These are phyloP conservation scores for Herpailurus yagouaroundi DNA, from an alignment of 2,113 vertebrate genomes.

Conservation along the genomic window DNA sequence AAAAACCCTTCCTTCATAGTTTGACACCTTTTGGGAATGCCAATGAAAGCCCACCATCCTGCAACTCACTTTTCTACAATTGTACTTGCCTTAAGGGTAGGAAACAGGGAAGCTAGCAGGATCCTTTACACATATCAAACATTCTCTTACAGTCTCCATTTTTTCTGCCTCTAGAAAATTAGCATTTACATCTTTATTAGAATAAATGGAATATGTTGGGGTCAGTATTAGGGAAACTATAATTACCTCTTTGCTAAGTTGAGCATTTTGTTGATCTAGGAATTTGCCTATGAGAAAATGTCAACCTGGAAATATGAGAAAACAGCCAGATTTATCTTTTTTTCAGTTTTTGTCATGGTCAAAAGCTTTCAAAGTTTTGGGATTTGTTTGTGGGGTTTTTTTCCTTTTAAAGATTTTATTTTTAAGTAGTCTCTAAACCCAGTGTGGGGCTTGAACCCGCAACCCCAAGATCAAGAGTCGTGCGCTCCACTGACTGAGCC, in stretches of 20 bases:
- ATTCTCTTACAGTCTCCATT: not conserved
- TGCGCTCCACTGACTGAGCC: not conserved
- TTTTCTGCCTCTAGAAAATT: not conserved
- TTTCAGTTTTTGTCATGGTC: not conserved
- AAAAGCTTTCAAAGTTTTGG: not conserved
- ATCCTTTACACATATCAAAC: not conserved
- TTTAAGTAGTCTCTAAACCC: not conserved
- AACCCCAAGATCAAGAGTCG: not conserved
- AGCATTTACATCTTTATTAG: not conserved
- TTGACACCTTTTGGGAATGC: not conserved
- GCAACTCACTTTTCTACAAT: not conserved
- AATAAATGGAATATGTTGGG: not conserved
- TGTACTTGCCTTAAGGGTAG: not conserved
- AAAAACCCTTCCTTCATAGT: not conserved
- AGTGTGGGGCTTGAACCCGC: not conserved
- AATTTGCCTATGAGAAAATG: slow-evolving; percentile 16
- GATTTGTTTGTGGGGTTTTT: no score
- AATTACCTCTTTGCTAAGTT: not conserved
- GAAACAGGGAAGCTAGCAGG: not conserved
- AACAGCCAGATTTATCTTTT: not conserved
- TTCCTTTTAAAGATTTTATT: not conserved
- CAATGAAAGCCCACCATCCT: not conserved
- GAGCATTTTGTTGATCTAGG: not conserved
- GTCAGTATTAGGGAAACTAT: not conserved
- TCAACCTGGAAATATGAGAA: not conserved